Percentiles rank a stretch among this genome's conserved stretches.
Evolutionary conservation across 2,113 vertebrate species (phyloP).

Genomic region (Barnardius zonarius): DNA sequence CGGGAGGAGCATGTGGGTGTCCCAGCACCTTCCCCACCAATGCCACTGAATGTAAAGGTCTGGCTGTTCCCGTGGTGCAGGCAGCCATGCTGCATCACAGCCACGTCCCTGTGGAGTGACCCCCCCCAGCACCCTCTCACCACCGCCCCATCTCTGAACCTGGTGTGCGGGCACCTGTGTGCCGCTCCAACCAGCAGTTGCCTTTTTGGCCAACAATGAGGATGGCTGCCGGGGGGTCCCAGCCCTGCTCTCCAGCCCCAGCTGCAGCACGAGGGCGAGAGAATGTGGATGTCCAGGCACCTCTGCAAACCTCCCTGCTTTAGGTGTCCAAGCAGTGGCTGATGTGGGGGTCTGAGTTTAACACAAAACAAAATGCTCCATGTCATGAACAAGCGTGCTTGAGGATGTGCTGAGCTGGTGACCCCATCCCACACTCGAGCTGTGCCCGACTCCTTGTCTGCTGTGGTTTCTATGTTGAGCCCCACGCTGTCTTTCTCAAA

Average conservation of each 20-base stretch:
- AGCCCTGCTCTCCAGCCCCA: accelerated
- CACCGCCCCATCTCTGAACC: accelerated
- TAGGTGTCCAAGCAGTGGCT: not conserved
- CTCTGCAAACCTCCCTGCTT: not conserved
- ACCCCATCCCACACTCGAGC: not conserved
- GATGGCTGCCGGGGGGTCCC: accelerated
- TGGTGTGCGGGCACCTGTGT: not conserved
- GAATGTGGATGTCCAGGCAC: not conserved
- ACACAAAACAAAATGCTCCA: not conserved
- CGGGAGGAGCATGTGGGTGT: accelerated
- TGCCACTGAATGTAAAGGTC: not conserved
- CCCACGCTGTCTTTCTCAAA: not conserved
- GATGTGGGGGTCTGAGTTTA: not conserved
- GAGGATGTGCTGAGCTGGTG: not conserved
- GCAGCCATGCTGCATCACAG: accelerated
- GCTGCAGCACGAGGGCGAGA: not conserved
- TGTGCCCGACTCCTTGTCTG: not conserved
- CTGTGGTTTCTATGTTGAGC: not conserved
- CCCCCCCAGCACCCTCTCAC: not conserved
- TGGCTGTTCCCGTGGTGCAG: accelerated
- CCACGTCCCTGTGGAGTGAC: accelerated
- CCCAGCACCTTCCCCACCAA: accelerated
- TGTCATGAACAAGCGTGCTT: not conserved
- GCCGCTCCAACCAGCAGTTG: not conserved
- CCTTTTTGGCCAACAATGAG: not conserved